phyloP scores from a whole-genome alignment of 2,113 vertebrate species.

The Ophiodon elongatus region DNA sequence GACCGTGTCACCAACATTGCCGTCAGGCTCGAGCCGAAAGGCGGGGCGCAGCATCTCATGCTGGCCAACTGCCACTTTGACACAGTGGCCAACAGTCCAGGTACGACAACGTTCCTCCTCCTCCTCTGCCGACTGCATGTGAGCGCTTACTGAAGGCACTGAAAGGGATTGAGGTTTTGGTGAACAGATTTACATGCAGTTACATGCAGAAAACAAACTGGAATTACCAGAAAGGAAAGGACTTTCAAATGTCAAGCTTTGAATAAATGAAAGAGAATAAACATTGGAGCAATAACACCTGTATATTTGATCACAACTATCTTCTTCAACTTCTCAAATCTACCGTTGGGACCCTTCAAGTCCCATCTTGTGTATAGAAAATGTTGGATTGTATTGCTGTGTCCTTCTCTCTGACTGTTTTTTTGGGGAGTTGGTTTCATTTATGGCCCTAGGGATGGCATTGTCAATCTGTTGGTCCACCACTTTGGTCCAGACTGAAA shows the following conservation, averaged over 20 bases:
- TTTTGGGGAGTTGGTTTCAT: neutral
- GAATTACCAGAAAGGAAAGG: neutral
- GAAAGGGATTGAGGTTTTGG: neutral
- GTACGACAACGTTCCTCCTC: conserved; percentile 72
- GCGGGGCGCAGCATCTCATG: conserved; percentile 90
- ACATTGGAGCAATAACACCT: neutral
- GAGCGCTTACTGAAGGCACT: neutral
- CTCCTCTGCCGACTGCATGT: neutral
- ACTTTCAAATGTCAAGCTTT: neutral
- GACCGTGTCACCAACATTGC: conserved; percentile 94
- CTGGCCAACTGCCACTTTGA: conserved; percentile 99
- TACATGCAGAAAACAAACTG: conserved; percentile 12
- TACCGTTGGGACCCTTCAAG: neutral
- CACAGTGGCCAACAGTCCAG: conserved; percentile 93
- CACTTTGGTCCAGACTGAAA: no score
- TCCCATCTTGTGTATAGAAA: neutral
- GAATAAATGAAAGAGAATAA: neutral
- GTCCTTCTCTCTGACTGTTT: neutral
- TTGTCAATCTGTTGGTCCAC: neutral
- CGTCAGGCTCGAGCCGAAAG: conserved; percentile 91
- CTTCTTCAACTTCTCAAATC: neutral
- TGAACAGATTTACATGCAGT: neutral
- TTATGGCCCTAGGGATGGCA: neutral
- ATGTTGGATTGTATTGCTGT: neutral
- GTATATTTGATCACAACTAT: neutral